These are phyloP conservation scores for Megalonaias nervosa DNA, from an alignment of 1,140 invertebrate species.

Conservation along the genomic window DNA sequence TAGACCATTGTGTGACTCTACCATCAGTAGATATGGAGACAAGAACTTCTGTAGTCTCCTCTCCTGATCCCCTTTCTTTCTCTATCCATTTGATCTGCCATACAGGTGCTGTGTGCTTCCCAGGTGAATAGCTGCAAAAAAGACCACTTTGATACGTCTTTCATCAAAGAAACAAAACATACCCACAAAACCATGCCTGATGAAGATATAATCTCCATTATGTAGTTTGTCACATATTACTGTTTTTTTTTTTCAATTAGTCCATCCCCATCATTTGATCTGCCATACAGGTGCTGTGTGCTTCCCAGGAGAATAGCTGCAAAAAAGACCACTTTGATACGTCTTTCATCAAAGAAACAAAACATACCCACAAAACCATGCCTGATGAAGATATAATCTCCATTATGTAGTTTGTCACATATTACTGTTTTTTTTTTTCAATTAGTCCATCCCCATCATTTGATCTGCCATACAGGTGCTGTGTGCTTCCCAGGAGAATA, in stretches of 20 bases:
- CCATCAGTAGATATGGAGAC: conserved; percentile 71
- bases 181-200: too few relatives aligned
- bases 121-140: conserved; percentile 56
- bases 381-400: too few relatives aligned
- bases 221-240: too few relatives aligned
- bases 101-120: conserved; percentile 68
- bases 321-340: conserved; percentile 14
- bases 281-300: conserved; percentile 70
- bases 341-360: background rate
- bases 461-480: conserved; percentile 69
- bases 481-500: conserved; percentile 64
- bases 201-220: too few relatives aligned
- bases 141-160: background rate
- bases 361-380: too few relatives aligned
- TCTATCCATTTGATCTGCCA: conserved; percentile 71
- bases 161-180: background rate
- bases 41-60: conserved; percentile 66
- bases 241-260: background rate
- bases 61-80: conserved; percentile 65
- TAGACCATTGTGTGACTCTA: conserved; percentile 70
- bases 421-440: too few relatives aligned
- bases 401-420: too few relatives aligned
- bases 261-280: conserved; percentile 58
- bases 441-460: conserved; percentile 45
- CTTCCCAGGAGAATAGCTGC: conserved; percentile 62